Evolutionary conservation across 2,113 vertebrate species (phyloP).

Genomic region (Chitala chitala): DNA sequence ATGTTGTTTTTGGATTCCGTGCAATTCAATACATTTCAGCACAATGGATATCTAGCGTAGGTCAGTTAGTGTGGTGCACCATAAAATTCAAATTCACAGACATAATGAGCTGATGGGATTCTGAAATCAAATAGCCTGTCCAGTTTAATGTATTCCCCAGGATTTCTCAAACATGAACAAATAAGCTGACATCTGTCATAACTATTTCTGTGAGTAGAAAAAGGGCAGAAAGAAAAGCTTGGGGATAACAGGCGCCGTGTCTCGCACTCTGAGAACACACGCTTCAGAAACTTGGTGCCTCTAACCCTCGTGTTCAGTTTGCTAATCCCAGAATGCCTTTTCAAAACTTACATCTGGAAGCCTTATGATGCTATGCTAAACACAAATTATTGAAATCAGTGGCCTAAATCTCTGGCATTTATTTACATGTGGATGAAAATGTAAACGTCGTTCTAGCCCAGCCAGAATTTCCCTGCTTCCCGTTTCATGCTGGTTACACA

Average conservation of each 20-base stretch:
- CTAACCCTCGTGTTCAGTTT: not conserved
- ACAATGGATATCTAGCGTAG: not conserved
- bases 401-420: constrained; percentile 9
- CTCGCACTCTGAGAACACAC: not conserved
- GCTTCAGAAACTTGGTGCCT: not conserved
- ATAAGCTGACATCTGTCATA: not conserved
- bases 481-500: constrained; percentile 50
- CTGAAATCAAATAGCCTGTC: not conserved
- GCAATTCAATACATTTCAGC: not conserved
- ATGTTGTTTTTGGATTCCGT: not conserved
- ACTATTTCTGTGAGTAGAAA: too few species aligned
- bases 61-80: not conserved
- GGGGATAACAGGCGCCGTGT: not conserved
- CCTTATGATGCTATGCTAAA: not conserved
- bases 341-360: not conserved
- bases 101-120: not conserved
- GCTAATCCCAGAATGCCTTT: not conserved
- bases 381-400: constrained; percentile 16
- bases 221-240: not conserved
- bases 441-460: not conserved
- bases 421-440: not conserved
- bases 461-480: constrained; percentile 27
- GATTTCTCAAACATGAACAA: not conserved
- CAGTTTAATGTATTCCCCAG: not conserved
- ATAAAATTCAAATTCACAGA: not conserved